Conservation (phyloP, 2,888 invertebrate genomes). For the Noctua fimbriata region DNA sequence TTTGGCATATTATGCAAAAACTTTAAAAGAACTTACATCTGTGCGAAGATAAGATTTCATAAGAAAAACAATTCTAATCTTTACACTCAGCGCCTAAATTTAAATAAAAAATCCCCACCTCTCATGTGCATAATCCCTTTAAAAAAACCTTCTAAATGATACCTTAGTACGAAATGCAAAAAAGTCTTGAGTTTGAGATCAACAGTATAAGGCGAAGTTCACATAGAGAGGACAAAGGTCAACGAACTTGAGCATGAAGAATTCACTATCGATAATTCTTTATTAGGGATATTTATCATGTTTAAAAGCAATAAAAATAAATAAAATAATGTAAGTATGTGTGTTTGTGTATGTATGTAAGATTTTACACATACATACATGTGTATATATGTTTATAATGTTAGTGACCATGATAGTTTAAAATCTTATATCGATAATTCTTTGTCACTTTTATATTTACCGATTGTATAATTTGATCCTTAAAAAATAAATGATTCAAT, state of each 20-base stretch:
- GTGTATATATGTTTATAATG: no score
- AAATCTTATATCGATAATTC: not conserved
- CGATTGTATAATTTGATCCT: not conserved
- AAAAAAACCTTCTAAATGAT: slow-evolving; percentile 56
- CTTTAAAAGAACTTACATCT: slow-evolving; percentile 30
- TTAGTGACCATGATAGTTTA: no score
- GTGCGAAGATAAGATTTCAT: slow-evolving; percentile 16
- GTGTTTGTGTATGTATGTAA: no score
- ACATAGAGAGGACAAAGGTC: not conserved
- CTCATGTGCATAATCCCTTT: slow-evolving; percentile 45
- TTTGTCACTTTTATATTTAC: not conserved
- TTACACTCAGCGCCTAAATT: slow-evolving; percentile 28
- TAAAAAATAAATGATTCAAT: not conserved
- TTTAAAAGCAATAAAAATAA: no score
- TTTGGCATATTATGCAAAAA: slow-evolving; percentile 20
- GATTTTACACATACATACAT: no score
- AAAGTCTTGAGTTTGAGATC: slow-evolving; percentile 45
- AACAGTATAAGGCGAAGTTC: slow-evolving; percentile 24
- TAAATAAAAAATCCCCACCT: slow-evolving; percentile 43
- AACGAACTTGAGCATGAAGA: not conserved
- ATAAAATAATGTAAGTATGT: no score
- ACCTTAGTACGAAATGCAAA: slow-evolving; percentile 58
- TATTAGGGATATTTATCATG: no score
- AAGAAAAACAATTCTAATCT: slow-evolving; percentile 32
- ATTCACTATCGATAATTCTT: not conserved